phyloP scores from a whole-genome alignment of 2,888 invertebrate species.

The Atrina japonica region DNA sequence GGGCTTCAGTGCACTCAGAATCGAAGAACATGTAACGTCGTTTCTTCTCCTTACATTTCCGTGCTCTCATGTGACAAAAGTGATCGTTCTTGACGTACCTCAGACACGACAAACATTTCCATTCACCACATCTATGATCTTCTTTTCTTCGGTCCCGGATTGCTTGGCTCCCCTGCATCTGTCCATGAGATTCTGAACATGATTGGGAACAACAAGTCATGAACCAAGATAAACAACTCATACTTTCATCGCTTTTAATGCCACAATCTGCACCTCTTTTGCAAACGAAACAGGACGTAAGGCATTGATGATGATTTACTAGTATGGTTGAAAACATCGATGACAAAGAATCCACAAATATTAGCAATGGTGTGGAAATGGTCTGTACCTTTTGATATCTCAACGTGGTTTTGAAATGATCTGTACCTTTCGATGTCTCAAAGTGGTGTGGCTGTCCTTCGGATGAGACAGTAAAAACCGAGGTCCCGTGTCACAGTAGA shows the following conservation, averaged over 20 bases:
- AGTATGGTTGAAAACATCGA: slow-evolving; percentile 35
- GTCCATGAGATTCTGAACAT: slow-evolving; percentile 34
- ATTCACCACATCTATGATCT: slow-evolving; percentile 28
- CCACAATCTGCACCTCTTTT: slow-evolving; percentile 15
- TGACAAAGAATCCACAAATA: slow-evolving; percentile 24
- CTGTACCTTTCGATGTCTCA: too few species aligned
- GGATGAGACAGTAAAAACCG: too few species aligned
- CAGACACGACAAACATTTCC: slow-evolving; percentile 30
- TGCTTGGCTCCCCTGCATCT: not conserved
- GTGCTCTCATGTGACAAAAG: slow-evolving; percentile 25
- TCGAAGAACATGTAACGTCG: slow-evolving; percentile 28
- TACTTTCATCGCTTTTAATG: slow-evolving; percentile 6
- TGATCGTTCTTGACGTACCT: slow-evolving; percentile 14
- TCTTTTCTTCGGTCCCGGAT: slow-evolving; percentile 15
- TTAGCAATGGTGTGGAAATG: too few species aligned
- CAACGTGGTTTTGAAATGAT: too few species aligned
- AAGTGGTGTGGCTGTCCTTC: too few species aligned
- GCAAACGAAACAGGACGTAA: slow-evolving; percentile 27
- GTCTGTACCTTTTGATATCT: too few species aligned
- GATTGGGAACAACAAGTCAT: slow-evolving; percentile 31
- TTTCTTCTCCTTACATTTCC: slow-evolving; percentile 5
- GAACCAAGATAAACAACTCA: slow-evolving; percentile 35
- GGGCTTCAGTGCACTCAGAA: too few species aligned
- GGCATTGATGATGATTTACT: slow-evolving; percentile 27
- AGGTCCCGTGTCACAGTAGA: too few species aligned